A percentile compares a stretch with the other conserved stretches of the same genome.
Conservation (phyloP, 2,888 invertebrate species). For the Tupiocoris notatus region DNA sequence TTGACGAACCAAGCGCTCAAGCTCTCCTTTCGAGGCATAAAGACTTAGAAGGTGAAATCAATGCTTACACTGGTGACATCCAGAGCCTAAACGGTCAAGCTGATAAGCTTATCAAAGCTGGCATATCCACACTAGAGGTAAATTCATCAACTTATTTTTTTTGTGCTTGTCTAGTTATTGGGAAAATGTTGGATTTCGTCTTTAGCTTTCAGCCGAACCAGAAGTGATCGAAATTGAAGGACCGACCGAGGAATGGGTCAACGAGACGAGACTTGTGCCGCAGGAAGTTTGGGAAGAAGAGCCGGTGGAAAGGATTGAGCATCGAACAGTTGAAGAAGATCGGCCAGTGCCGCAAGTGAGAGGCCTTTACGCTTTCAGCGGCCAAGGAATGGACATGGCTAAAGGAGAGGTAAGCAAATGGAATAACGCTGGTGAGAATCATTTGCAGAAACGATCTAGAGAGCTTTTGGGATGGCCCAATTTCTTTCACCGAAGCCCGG, state of each 20-base stretch:
- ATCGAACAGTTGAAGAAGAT: conserved; percentile 83
- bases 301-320: conserved; percentile 78
- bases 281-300: conserved; percentile 93
- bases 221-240: conserved; percentile 58
- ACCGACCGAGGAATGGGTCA: conserved; percentile 67
- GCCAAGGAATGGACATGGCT: conserved; percentile 86
- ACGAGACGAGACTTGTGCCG: conserved; percentile 78
- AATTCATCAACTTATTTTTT: background rate
- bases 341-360: conserved; percentile 82
- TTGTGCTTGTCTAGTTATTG: background rate
- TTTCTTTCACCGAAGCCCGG: background rate
- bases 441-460: background rate
- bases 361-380: conserved; percentile 84
- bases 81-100: conserved; percentile 77
- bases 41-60: conserved; percentile 82
- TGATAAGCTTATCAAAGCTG: conserved; percentile 69
- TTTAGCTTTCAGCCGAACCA: conserved; percentile 63
- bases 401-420: conserved; percentile 75
- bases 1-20: conserved; percentile 87
- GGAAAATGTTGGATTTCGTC: background rate
- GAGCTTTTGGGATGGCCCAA: background rate
- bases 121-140: conserved; percentile 68
- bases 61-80: conserved; percentile 85
- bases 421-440: background rate
- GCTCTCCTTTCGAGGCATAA: conserved; percentile 84